Conservation (phyloP, 1,140 invertebrate genomes). For the Papilio aristodemus region DNA sequence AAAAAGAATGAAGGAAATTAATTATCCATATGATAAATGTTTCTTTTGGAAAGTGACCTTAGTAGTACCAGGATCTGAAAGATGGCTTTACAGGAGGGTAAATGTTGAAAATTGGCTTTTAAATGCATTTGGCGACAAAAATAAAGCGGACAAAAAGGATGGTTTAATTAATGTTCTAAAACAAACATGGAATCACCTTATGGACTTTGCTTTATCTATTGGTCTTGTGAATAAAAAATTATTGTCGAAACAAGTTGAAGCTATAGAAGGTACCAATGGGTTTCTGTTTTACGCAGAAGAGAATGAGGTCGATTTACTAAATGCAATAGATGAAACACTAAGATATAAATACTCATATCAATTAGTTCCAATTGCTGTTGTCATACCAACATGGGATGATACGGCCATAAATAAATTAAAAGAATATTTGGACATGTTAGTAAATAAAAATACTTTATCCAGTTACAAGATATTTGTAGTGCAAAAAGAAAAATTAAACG, state of each 20-base stretch:
- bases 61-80: conserved; percentile 78
- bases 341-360: conserved; percentile 73
- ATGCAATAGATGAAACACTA: conserved; percentile 70
- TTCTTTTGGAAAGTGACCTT: conserved; percentile 86
- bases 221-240: conserved; percentile 57
- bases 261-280: conserved; percentile 70
- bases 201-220: conserved; percentile 74
- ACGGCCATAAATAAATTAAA: conserved; percentile 42
- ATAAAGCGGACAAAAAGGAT: conserved; percentile 52
- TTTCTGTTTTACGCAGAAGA: conserved; percentile 67
- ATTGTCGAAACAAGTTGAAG: conserved; percentile 53
- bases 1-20: conserved; percentile 74
- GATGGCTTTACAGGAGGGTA: conserved; percentile 64
- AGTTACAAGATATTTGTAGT: conserved; percentile 65
- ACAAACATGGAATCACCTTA: conserved; percentile 74
- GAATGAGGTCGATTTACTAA: conserved; percentile 52
- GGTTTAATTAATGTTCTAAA: conserved; percentile 67
- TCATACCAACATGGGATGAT: conserved; percentile 51
- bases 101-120: conserved; percentile 66
- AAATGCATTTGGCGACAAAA: conserved; percentile 62
- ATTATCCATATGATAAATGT: conserved; percentile 77
- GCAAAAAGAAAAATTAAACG: conserved; percentile 53
- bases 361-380: conserved; percentile 64
- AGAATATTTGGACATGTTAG: conserved; percentile 45
- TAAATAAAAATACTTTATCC: conserved; percentile 60